Conservation (phyloP, 2,113 vertebrate species). For the western clawed frog (Xenopus tropicalis) region DNA sequence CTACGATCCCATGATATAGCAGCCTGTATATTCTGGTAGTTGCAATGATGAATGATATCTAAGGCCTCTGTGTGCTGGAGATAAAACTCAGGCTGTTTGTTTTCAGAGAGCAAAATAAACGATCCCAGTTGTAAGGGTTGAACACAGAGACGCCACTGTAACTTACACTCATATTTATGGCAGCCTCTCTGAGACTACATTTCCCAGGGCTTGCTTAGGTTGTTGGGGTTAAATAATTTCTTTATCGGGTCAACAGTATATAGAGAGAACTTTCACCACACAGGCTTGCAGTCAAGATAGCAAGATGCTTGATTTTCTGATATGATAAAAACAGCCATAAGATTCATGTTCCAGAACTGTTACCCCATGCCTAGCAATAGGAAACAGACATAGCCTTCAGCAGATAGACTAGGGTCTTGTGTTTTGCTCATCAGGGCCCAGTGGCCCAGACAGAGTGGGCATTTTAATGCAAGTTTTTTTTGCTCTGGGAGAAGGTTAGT, state of each 20-base stretch:
- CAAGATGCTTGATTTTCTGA: neutral
- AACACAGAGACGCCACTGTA: constrained; percentile 26
- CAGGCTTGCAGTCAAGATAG: neutral
- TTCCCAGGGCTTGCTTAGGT: constrained; percentile 4
- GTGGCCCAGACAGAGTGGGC: neutral
- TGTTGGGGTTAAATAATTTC: constrained; percentile 3
- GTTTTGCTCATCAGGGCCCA: neutral
- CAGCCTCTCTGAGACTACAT: neutral
- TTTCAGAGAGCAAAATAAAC: constrained; percentile 65
- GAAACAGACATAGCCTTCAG: neutral
- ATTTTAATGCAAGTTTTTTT: neutral
- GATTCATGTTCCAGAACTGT: neutral
- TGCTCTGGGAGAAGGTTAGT: neutral
- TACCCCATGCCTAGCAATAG: neutral
- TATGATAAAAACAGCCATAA: neutral
- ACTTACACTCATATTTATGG: constrained; percentile 28
- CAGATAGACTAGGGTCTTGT: neutral
- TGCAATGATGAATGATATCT: constrained; percentile 60
- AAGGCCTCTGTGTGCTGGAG: constrained; percentile 67
- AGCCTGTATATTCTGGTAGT: constrained; percentile 35
- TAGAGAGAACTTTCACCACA: neutral
- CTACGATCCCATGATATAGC: constrained; percentile 18
- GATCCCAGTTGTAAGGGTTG: constrained; percentile 27
- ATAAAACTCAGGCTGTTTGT: constrained; percentile 69
- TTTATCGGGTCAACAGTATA: no score